Base-by-base conservation (phyloP, 2,888 invertebrate species). In the Macrophya annulata region DNA sequence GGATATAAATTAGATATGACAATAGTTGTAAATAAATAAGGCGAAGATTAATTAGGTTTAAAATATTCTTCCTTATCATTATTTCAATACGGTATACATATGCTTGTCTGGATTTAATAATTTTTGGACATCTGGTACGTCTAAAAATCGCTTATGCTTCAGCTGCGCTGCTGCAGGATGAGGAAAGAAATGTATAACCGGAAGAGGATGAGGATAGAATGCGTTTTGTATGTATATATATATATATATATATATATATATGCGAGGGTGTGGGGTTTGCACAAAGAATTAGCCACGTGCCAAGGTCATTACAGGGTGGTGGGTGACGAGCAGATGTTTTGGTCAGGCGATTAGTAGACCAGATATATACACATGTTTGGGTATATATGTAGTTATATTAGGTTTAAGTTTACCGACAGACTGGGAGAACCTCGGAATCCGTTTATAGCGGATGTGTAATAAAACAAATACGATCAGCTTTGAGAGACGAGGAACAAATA, bases 261-360 rank as follows among this genome's bases (percentile, higher is more conserved):
- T 74, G 43, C 43, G 43, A 21, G 74, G 74, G 43, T 21, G 45
- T 74, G 31, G 31, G 9, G 17, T 55, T 77, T 48, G 51, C 77
- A 51, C 51, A 77, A 77, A 77, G 55, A 77, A 77, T 77, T 77
- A 77, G 77, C 51, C 77, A 77, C 77, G 77, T 77, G 51, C 77
- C 77, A 77, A 74, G 72, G 72, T 45, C 45, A 12, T 74, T 74
- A n/a, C 43, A 74, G 45, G 72, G 21, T 45, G 72, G 43, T 45
- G 72, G 72, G 72, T 74, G 72, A 74, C 72, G 45, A 74, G 72
- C 43, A 74, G 72, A 74, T 74, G 72, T 74, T 43, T 74, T 74
- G 21, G 10, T 74, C 45, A 6, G 25, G 68, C 68, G 62, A 62
- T 62, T 12, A 31, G 62, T 62, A 62, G 62, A 25, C 62, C 21